Evolutionary conservation across 92 coral and sea anemone species (phyloP).

Genomic region (Scolanthus callimorphus): DNA sequence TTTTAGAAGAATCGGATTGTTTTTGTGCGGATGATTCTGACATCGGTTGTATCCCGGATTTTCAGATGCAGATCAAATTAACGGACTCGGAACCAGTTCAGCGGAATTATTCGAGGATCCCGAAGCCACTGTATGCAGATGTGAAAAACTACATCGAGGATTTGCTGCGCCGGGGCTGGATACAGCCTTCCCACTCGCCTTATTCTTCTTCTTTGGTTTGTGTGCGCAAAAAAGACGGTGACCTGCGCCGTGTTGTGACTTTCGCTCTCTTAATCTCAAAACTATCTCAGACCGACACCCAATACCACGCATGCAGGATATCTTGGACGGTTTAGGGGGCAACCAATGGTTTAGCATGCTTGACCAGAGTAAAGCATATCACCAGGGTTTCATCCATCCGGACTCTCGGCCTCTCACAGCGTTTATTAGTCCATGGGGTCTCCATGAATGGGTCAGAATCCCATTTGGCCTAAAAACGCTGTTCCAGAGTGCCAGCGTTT

Average conservation of each 20-base stretch:
- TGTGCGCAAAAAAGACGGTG: slow-evolving; percentile 40
- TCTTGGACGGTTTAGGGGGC: slow-evolving; percentile 36
- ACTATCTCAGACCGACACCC: slow-evolving; percentile 40
- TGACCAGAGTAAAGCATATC: slow-evolving; percentile 38
- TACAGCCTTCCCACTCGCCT: slow-evolving; percentile 35
- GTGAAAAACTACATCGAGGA: slow-evolving; percentile 39
- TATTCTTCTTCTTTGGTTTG: slow-evolving; percentile 27
- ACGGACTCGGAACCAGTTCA: slow-evolving; percentile 44
- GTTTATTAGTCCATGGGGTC: slow-evolving; percentile 42
- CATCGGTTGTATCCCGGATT: slow-evolving; percentile 31
- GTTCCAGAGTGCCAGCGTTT: slow-evolving; percentile 22
- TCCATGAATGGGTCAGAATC: slow-evolving; percentile 40
- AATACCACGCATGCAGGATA: slow-evolving; percentile 20
- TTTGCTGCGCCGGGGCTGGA: slow-evolving; percentile 40
- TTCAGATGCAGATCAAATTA: slow-evolving; percentile 36
- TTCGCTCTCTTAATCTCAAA: slow-evolving; percentile 27
- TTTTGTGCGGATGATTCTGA: slow-evolving; percentile 47
- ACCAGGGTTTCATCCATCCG: slow-evolving; percentile 30
- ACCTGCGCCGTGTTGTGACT: slow-evolving; percentile 32
- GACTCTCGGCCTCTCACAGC: slow-evolving; percentile 22
- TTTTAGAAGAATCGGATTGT: slow-evolving; percentile 52
- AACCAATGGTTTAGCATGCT: slow-evolving; percentile 32
- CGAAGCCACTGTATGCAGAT: slow-evolving; percentile 44
- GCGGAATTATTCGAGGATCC: slow-evolving; percentile 31
- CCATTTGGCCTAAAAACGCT: slow-evolving; percentile 42